Percentiles rank a stretch among this genome's conserved stretches.
These are phyloP conservation scores for Caloenas nicobarica DNA, from an alignment of 2,113 vertebrate genomes.

Conservation along the genomic window DNA sequence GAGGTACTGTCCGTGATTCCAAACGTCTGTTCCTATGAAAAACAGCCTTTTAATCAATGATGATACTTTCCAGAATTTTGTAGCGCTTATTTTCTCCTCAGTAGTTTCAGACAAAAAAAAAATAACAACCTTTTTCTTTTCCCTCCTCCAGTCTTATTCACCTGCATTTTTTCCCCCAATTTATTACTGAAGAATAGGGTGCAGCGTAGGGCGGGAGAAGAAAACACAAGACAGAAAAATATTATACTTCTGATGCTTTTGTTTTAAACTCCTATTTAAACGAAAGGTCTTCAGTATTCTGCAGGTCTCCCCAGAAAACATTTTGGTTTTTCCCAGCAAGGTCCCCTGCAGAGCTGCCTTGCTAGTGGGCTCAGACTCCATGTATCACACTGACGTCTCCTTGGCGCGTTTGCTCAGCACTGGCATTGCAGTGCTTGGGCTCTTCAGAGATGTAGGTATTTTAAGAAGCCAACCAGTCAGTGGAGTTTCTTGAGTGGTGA, in stretches of 20 bases:
- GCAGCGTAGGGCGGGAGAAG: rapidly evolving
- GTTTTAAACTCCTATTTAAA: neutral
- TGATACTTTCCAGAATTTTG: neutral
- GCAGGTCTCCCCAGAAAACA: neutral
- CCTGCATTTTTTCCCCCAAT: neutral
- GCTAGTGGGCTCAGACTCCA: neutral
- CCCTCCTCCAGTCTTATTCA: neutral
- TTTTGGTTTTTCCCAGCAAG: neutral
- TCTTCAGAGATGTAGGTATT: slow-evolving; percentile 12
- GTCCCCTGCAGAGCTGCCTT: neutral
- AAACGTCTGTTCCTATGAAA: neutral
- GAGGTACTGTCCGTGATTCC: neutral
- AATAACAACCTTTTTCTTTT: neutral
- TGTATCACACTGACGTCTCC: neutral
- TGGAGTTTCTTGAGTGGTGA: slow-evolving; percentile 6
- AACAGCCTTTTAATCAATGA: neutral
- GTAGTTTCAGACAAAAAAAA: neutral
- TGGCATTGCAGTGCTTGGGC: neutral
- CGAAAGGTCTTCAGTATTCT: neutral
- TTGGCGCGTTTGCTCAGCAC: neutral
- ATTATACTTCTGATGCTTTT: neutral
- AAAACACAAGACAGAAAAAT: neutral
- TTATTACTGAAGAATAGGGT: neutral
- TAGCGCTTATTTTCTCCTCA: neutral
- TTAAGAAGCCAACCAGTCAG: neutral